phyloP scores from a whole-genome alignment of 2,797 vertebrate genomes.

The Rhinophrynus dorsalis region DNA sequence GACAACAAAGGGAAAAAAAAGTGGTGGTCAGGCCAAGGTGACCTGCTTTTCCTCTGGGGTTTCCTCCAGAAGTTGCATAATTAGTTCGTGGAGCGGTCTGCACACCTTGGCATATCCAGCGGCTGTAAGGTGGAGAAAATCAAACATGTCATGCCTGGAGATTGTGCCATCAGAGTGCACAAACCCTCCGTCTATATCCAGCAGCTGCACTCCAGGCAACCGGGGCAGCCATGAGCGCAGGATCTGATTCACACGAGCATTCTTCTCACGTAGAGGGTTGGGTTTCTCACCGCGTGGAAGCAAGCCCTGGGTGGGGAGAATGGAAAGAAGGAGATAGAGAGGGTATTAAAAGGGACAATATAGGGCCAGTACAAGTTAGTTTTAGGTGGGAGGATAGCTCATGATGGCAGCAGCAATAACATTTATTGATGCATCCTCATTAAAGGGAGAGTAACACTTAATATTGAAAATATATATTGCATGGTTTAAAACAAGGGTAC shows the following conservation, averaged over 20 bases:
- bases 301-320: slow-evolving; percentile 75
- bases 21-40: slow-evolving; percentile 80
- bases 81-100: slow-evolving; percentile 91
- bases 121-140: slow-evolving; percentile 94
- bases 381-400: no score
- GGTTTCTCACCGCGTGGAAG: slow-evolving; percentile 92
- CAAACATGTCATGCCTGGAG: slow-evolving; percentile 91
- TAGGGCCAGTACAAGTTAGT: no score
- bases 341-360: background rate
- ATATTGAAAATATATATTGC: no score
- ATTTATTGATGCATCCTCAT: no score
- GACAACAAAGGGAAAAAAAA: slow-evolving; percentile 23
- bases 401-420: no score
- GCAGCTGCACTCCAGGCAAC: slow-evolving; percentile 80
- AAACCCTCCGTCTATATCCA: slow-evolving; percentile 83
- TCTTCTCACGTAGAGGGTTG: slow-evolving; percentile 93
- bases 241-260: slow-evolving; percentile 80
- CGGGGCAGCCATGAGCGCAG: slow-evolving; percentile 82
- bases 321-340: background rate
- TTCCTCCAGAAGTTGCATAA: slow-evolving; percentile 95
- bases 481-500: no score
- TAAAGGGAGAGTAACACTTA: no score
- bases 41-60: slow-evolving; percentile 89
- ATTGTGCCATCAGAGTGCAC: slow-evolving; percentile 93
- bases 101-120: slow-evolving; percentile 83